A percentile compares a stretch with the other conserved stretches of the same genome.
These are phyloP conservation scores for Sclerodermus sp. DNA, from an alignment of 2,888 invertebrate species.

Conservation along the genomic window DNA sequence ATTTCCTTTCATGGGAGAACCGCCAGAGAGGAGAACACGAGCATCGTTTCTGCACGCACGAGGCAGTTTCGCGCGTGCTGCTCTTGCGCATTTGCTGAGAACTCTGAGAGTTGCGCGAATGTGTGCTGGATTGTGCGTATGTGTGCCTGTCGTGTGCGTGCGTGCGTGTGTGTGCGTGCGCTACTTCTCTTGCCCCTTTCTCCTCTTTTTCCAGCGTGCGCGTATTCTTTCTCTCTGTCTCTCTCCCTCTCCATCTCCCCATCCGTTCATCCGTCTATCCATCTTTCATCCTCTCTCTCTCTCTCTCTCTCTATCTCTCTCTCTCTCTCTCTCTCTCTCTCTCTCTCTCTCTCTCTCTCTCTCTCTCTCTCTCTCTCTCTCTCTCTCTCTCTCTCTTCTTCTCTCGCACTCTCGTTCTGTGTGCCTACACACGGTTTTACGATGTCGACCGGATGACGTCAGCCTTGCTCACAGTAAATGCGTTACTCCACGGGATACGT, in stretches of 20 bases:
- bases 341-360: slow-evolving; percentile 19
- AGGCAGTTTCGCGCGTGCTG: too few relatives aligned
- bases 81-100: too few relatives aligned
- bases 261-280: neutral
- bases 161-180: too few relatives aligned
- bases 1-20: too few relatives aligned
- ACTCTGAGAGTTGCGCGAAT: too few relatives aligned
- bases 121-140: too few relatives aligned
- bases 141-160: too few relatives aligned
- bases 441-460: slow-evolving; percentile 22
- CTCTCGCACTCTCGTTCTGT: slow-evolving; percentile 17
- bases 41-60: too few relatives aligned
- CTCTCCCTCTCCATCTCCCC: neutral
- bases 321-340: slow-evolving; percentile 7
- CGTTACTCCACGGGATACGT: slow-evolving; percentile 7
- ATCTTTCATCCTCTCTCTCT: too few relatives aligned
- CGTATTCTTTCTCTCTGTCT: neutral
- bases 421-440: slow-evolving; percentile 1
- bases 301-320: neutral
- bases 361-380: neutral
- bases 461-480: slow-evolving; percentile 18
- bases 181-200: slow-evolving; percentile 13
- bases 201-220: slow-evolving; percentile 18
- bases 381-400: slow-evolving; percentile 8
- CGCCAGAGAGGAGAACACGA: too few relatives aligned